Evolutionary conservation across 23 tunicate species (phyloP).

Genomic region (Halocynthia roretzi): DNA sequence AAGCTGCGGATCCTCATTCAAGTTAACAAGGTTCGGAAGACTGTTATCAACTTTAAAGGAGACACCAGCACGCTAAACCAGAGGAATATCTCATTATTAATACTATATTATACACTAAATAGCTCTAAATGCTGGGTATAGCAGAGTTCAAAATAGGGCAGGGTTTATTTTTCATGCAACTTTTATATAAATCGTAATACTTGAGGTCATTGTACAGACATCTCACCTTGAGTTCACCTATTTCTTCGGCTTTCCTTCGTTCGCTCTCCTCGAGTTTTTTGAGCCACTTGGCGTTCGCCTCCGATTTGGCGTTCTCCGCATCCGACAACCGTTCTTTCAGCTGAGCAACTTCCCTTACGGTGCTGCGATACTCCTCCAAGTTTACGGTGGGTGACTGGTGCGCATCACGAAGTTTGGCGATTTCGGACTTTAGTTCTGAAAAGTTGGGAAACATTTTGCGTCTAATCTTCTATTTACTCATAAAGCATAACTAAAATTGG

Average conservation of each 20-base stretch:
- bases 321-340: constrained; percentile 31
- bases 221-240: constrained; percentile 64
- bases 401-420: constrained; percentile 61
- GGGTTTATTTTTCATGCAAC: neutral
- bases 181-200: neutral
- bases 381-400: constrained; percentile 43
- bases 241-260: constrained; percentile 67
- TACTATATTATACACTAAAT: neutral
- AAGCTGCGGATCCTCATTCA: constrained; percentile 88
- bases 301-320: constrained; percentile 50
- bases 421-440: constrained; percentile 81
- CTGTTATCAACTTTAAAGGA: constrained; percentile 90
- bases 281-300: constrained; percentile 49
- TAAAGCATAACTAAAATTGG: neutral
- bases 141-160: neutral
- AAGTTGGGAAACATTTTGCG: neutral
- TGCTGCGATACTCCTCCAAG: constrained; percentile 38
- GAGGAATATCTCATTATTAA: neutral
- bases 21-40: constrained; percentile 76
- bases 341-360: constrained; percentile 46
- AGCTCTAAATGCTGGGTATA: neutral
- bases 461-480: neutral
- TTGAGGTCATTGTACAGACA: too few species aligned
- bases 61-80: constrained; percentile 72
- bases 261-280: constrained; percentile 67